Evolutionary conservation across 1,140 invertebrate species (phyloP), one percentile per base, ranked within the genome.

Genomic region (Battus philenor): DNA sequence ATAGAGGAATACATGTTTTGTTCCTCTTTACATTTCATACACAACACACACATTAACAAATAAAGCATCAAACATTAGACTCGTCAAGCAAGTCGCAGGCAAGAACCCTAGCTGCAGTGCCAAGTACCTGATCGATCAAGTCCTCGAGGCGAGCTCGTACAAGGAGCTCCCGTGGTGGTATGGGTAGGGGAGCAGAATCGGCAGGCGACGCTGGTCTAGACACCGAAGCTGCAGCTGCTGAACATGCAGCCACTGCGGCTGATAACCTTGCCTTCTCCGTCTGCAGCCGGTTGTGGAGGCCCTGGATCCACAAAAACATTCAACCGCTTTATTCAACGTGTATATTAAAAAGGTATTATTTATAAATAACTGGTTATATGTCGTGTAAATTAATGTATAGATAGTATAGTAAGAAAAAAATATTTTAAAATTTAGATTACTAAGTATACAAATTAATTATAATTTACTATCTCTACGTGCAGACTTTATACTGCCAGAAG

Each of bases 211-310:
- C 94, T 1, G 96, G 95, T 22, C 95, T 88, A 20, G 96, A 97
- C 11, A 97, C 93, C 17, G 94, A 97, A 8, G 96, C 95, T 0
- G 95, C 94, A 1, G 96, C 95, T 24, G 95, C 95, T 68, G 97
- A 94, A 76, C 96, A 98, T 7, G 94, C 94, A 66, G 97, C 95
- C 2, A 97, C 93, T 0, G 96, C 95, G 0, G 92, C 86, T 0
- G 93, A 92, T 1, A 98, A 83, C n/a, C 95, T 89, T 6, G 92
- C 90, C 86, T 97, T 97, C 71, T 97, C 95, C 1, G 88, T 90
- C 83, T 95, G 93, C 4, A 98, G 81, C 52, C 95, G 95, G 53
- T 94, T 94, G 67, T 96, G 93, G 50, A 97, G 88, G 24, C 86
- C 85, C 90, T 94, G 70, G 10, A 6, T 2, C 2, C 18, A 11